Percentiles rank a stretch among this genome's conserved stretches.
These are phyloP conservation scores for Pteronotus mesoamericanus DNA, from an alignment of 2,797 vertebrate species.

Conservation along the genomic window DNA sequence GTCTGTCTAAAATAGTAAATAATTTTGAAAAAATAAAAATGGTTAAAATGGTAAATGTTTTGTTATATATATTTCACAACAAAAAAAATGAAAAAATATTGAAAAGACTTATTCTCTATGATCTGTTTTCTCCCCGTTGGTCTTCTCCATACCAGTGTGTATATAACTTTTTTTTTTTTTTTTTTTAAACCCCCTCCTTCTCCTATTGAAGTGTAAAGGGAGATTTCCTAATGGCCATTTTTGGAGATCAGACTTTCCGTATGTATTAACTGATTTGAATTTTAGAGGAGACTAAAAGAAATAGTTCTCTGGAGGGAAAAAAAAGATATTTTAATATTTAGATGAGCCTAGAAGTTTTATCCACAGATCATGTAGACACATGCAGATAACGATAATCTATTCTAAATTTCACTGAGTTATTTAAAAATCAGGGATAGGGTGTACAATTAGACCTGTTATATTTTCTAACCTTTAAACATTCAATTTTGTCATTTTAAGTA, in stretches of 20 bases:
- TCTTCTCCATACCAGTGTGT: not conserved
- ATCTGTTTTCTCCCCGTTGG: not conserved
- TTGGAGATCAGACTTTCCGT: not conserved
- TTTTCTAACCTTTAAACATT: not conserved
- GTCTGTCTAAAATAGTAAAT: too few species aligned
- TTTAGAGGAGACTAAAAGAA: slow-evolving; percentile 12
- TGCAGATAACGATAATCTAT: not conserved
- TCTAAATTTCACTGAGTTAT: not conserved
- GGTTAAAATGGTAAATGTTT: not conserved
- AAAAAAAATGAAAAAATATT: not conserved
- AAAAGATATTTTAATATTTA: not conserved
- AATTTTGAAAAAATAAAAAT: too few species aligned
- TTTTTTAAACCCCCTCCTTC: not conserved
- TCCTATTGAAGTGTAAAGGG: not conserved
- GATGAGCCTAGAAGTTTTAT: not conserved
- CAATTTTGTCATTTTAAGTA: not conserved
- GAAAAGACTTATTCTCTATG: not conserved
- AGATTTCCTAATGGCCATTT: not conserved
- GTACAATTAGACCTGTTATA: not conserved
- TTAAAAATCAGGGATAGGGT: not conserved
- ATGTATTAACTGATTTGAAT: slow-evolving; percentile 28
- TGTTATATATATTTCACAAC: not conserved
- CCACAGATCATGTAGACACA: not conserved
- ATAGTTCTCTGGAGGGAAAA: not conserved
- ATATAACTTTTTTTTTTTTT: not conserved